Evolutionary conservation across 1,140 invertebrate genomes (phyloP).

Genomic region (Lamellibrachia luymesi): DNA sequence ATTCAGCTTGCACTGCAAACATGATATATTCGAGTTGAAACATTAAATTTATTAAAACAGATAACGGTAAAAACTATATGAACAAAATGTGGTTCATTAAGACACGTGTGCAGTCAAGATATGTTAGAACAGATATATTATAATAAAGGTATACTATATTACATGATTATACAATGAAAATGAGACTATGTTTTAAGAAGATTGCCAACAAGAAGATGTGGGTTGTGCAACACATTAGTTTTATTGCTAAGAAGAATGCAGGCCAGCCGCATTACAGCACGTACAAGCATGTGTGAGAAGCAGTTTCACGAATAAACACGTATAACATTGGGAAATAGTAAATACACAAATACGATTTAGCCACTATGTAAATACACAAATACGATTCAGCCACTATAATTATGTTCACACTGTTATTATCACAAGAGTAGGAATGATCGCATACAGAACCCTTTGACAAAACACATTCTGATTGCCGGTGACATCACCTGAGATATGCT

Average conservation of each 20-base stretch:
- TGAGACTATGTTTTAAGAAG: too few relatives aligned
- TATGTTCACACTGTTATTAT: neutral
- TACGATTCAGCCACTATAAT: neutral
- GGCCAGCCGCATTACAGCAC: neutral
- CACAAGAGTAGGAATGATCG: neutral
- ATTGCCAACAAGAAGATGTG: neutral
- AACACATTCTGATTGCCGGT: neutral
- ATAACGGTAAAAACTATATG: too few relatives aligned
- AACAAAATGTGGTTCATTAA: too few relatives aligned
- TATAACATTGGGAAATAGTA: neutral
- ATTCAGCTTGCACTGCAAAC: too few relatives aligned
- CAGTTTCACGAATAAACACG: neutral
- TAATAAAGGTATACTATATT: too few relatives aligned
- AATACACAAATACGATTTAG: neutral
- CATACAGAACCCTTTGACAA: neutral
- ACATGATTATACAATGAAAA: too few relatives aligned
- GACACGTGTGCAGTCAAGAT: too few relatives aligned
- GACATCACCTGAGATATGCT: neutral
- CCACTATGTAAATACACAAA: neutral
- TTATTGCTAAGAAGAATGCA: neutral
- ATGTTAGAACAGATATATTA: too few relatives aligned
- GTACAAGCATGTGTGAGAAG: neutral
- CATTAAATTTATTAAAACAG: too few relatives aligned
- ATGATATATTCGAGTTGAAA: too few relatives aligned
- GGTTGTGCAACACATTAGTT: neutral